Evolutionary conservation across 1,140 invertebrate species (phyloP), one percentile per base, ranked within the genome.

Genomic region (Drosophila arizonae): DNA sequence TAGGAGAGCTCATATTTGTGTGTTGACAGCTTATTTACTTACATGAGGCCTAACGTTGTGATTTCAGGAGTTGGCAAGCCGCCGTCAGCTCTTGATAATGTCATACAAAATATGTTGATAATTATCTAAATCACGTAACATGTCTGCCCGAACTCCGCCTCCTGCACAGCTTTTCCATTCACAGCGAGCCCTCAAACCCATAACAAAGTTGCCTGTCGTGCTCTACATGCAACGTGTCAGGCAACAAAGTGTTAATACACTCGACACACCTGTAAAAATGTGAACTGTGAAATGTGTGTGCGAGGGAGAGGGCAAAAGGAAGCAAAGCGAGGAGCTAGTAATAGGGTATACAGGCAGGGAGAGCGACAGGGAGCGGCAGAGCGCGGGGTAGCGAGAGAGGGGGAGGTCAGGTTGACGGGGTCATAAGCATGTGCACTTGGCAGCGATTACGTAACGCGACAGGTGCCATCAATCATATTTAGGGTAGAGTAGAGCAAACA

Each of bases 391-490:
- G n/a, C 6, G 43, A 4, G n/a, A 9, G 15, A n/a, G 28, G 26
- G 15, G 33, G 26, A 15, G 21, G 15, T 6, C 8, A 46, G 65
- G 72, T 63, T 80, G 72, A 74, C 65, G 54, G 56, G 61, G 57
- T 77, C 69, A 68, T 70, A 72, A 79, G 69, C 80, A 78, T 56
- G 67, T 79, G 65, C 70, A 63, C 61, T 69, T 70, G 79, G 75
- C 76, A 81, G 76, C 82, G 82, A 87, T 87, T 87, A 87, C 84
- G 84, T 87, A 87, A 87, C 82, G 66, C 82, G 84, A 82, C 82
- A 87, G 81, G 82, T 72, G 66, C 73, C 82, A 87, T 87, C 82
- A 82, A 87, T 87, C 82, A 87, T 87, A 87, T 87, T 86, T 86
- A 87, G 76, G 63, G 60, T 48, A 60, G 46, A 77, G 48, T 15